These are phyloP conservation scores for Limosa lapponica DNA, from an alignment of 2,797 vertebrate genomes.

Conservation along the genomic window DNA sequence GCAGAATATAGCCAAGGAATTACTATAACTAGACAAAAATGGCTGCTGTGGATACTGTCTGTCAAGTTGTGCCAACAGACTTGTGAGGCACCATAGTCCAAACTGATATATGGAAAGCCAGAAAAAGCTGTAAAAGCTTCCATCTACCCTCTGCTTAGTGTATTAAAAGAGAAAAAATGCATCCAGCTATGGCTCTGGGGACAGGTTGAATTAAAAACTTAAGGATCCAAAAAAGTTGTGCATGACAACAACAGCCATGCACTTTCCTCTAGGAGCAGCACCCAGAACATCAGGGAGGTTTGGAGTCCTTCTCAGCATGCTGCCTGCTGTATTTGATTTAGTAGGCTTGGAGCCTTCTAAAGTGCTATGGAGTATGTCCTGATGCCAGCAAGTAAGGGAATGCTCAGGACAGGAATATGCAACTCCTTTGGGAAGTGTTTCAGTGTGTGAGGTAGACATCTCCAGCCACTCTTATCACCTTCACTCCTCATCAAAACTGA, in stretches of 20 bases:
- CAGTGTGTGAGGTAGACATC: fast-evolving
- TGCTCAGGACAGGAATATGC: neutral
- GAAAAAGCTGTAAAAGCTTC: neutral
- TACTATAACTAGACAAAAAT: neutral
- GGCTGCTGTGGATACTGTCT: neutral
- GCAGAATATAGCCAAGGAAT: neutral
- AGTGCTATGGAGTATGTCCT: neutral
- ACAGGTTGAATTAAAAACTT: neutral
- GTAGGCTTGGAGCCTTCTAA: neutral
- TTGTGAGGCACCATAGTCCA: neutral
- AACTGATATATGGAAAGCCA: neutral
- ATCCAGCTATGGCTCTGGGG: neutral
- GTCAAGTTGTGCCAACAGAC: neutral
- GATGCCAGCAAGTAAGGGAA: neutral
- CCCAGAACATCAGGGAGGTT: neutral
- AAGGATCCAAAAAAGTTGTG: neutral
- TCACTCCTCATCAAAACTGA: neutral
- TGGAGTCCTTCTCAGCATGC: neutral
- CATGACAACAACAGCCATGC: neutral
- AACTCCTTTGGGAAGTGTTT: neutral
- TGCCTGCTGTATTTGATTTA: neutral
- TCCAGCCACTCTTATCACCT: neutral
- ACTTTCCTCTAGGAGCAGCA: neutral
- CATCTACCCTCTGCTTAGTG: neutral
- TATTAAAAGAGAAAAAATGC: neutral